phyloP scores from a whole-genome alignment of 2,797 vertebrate genomes.

The Hapalemur alaotrensis region DNA sequence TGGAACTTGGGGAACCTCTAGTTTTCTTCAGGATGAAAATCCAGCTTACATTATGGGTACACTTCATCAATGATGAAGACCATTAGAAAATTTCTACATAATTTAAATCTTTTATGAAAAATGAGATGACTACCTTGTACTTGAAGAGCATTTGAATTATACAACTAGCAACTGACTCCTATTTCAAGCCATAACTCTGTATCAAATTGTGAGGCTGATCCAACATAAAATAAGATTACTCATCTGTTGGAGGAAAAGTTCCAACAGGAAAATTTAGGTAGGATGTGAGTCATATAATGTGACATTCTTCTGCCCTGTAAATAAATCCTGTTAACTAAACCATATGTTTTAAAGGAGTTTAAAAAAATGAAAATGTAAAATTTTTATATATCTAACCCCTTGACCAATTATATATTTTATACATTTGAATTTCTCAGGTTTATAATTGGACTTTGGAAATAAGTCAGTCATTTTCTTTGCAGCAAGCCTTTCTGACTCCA shows the following conservation, averaged over 20 bases:
- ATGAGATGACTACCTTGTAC: background rate
- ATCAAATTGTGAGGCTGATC: slow-evolving; percentile 51
- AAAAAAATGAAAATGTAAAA: slow-evolving; percentile 49
- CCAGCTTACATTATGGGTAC: background rate
- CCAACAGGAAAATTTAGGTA: slow-evolving; percentile 76
- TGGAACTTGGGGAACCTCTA: background rate
- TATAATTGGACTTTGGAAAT: slow-evolving; percentile 24
- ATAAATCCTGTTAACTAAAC: slow-evolving; percentile 63
- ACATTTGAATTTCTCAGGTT: slow-evolving; percentile 35
- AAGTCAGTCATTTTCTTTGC: background rate
- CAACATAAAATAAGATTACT: slow-evolving; percentile 73
- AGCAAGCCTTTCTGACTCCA: background rate
- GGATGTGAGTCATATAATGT: slow-evolving; percentile 67
- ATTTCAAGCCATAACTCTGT: slow-evolving; percentile 57
- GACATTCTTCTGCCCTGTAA: slow-evolving; percentile 68
- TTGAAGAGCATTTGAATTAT: slow-evolving; percentile 46
- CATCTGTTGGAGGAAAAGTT: slow-evolving; percentile 68
- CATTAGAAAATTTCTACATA: background rate
- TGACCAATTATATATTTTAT: slow-evolving; percentile 27
- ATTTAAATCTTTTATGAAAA: slow-evolving; percentile 27
- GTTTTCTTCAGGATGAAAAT: slow-evolving; percentile 31
- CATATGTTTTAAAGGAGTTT: slow-evolving; percentile 69
- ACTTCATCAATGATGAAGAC: background rate
- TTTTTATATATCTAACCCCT: background rate
- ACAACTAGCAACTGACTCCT: slow-evolving; percentile 44